Evolutionary conservation across 2,113 vertebrate species (phyloP).

Genomic region (Chaetorhynchus papuensis): DNA sequence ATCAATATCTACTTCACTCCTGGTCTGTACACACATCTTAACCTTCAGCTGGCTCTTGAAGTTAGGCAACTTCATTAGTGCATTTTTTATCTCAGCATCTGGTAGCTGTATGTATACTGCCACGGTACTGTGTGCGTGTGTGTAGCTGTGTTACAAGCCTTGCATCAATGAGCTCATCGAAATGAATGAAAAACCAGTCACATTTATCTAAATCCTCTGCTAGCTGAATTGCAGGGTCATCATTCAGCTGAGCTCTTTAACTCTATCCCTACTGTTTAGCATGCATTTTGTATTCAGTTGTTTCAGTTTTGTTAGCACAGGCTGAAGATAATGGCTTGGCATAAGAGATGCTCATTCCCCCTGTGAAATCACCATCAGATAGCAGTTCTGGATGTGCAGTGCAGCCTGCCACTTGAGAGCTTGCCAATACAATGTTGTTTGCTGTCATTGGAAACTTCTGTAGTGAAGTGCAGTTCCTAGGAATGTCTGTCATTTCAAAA

Average conservation of each 20-base stretch:
- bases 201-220: not conserved
- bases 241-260: not conserved
- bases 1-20: not conserved
- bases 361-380: not conserved
- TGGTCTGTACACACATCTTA: not conserved
- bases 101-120: not conserved
- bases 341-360: not conserved
- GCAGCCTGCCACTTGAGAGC: not conserved
- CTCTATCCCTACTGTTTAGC: not conserved
- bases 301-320: not conserved
- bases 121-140: not conserved
- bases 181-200: not conserved
- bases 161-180: not conserved
- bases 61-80: not conserved
- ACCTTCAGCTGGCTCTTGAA: not conserved
- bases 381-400: not conserved
- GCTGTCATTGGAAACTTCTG: not conserved
- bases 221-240: not conserved
- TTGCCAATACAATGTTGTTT: not conserved
- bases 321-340: conserved; percentile 5
- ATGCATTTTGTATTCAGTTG: not conserved
- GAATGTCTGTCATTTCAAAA: not conserved
- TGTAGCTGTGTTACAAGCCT: not conserved
- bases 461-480: not conserved
- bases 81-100: not conserved